These are phyloP conservation scores for Pogonocherus hispidulus DNA, from an alignment of 2,888 invertebrate genomes.

Conservation along the genomic window DNA sequence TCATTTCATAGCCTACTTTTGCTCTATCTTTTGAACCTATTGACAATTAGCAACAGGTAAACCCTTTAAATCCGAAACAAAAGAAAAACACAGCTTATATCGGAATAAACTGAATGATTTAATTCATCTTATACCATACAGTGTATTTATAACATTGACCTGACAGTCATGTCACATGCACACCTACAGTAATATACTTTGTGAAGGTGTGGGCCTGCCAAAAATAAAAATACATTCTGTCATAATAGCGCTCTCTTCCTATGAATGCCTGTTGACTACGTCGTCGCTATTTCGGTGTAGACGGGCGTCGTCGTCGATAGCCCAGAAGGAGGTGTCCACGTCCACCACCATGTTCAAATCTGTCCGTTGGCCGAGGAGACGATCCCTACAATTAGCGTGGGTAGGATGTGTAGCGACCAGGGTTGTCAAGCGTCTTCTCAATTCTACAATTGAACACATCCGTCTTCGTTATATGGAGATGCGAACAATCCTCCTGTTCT, in stretches of 20 bases:
- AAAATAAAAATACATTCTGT: conserved; percentile 6
- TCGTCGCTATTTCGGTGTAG: conserved; percentile 19
- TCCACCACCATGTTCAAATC: neutral
- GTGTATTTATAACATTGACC: neutral
- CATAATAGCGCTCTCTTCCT: neutral
- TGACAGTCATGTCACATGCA: neutral
- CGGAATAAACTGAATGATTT: too few relatives aligned
- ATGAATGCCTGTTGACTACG: conserved; percentile 25
- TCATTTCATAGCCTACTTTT: too few relatives aligned
- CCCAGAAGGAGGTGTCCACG: neutral
- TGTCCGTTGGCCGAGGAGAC: conserved; percentile 13
- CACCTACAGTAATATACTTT: neutral
- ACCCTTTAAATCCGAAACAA: too few relatives aligned
- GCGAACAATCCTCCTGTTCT: too few relatives aligned
- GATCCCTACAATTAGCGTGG: neutral
- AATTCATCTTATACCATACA: neutral
- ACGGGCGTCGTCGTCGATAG: conserved; percentile 6
- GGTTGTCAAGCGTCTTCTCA: neutral
- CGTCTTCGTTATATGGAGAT: too few relatives aligned
- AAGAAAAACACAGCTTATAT: too few relatives aligned
- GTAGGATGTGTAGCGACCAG: too few relatives aligned
- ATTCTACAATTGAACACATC: too few relatives aligned
- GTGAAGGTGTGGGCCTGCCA: neutral
- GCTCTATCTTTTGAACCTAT: too few relatives aligned
- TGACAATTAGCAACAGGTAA: too few relatives aligned